Base-by-base conservation (phyloP, 2,888 invertebrate species). In the Ophraella communa region DNA sequence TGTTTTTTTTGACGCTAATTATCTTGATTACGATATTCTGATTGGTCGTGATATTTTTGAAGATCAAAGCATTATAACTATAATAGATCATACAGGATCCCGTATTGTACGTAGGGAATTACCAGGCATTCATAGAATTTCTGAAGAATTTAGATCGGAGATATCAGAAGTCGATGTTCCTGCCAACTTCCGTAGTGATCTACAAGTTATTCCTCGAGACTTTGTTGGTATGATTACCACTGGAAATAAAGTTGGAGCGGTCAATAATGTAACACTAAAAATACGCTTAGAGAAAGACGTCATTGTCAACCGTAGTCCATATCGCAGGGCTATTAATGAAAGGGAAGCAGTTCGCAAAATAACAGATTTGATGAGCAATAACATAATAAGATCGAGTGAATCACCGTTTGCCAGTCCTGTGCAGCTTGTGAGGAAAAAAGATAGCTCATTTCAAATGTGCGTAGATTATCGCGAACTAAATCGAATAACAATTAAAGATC, bases 391-490 rank as follows among this genome's bases (percentile, higher is more conserved):
- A 44, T 64, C 65, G 35, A 66, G 66, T 51, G 21, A 20, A 1
- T 64, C 66, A 8, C 60, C 64, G 10, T 66, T 49, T 53, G 61
- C 69, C 17, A 71, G 69, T 27, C 65, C 65, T 10, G 63, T 69
- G 4, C 23, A 67, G n/a, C 39, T 66, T 8, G 70, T 70, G 4
- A 59, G 49, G 30, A 70, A 68, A 1, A 27, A 27, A 8, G 27
- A 27, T 27, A 1, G 27, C 8, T 14, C 54, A 0, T 66, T 66
- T 44, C 20, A 70, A 21, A 47, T 72, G 62, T 70, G 68, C 44
- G 61, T 64, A 3, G 68, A 67, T 66, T 76, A 65, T 61, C 67
- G 73, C 5, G 68, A 66, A 23, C 61, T 76, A 14, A 77, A 73
- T 57, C 18, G 27, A 4, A 61, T 67, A 24, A 76, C 74, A 10